Evolutionary conservation across 2,797 vertebrate species (phyloP).

Genomic region (Gallinago nigripennis): DNA sequence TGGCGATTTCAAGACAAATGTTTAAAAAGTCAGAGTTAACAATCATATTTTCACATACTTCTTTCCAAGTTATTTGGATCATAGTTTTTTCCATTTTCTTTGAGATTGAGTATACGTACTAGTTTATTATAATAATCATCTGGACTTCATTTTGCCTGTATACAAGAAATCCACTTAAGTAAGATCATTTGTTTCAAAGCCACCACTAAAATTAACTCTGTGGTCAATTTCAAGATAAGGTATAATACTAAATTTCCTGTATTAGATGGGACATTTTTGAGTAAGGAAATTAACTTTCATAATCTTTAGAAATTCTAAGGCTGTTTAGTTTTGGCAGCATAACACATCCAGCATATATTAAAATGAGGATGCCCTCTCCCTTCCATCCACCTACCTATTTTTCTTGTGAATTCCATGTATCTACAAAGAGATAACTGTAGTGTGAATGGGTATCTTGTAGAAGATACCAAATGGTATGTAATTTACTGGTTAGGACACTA

Average conservation of each 20-base stretch:
- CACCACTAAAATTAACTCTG: slow-evolving; percentile 8
- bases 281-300: background rate
- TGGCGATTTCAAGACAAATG: background rate
- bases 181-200: background rate
- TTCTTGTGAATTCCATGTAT: background rate
- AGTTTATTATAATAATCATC: background rate
- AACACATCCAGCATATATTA: background rate
- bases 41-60: background rate
- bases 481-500: background rate
- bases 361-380: background rate
- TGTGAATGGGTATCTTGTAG: background rate
- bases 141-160: background rate
- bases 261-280: background rate
- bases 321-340: background rate
- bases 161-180: slow-evolving; percentile 9
- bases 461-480: background rate
- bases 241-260: slow-evolving; percentile 2
- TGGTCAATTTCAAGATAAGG: background rate
- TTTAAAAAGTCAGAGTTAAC: background rate
- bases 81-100: background rate
- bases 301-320: background rate
- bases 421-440: background rate
- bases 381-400: background rate
- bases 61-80: background rate
- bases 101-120: background rate